Conservation (phyloP, 2,888 invertebrate species). For the Epistrophe eligans region DNA sequence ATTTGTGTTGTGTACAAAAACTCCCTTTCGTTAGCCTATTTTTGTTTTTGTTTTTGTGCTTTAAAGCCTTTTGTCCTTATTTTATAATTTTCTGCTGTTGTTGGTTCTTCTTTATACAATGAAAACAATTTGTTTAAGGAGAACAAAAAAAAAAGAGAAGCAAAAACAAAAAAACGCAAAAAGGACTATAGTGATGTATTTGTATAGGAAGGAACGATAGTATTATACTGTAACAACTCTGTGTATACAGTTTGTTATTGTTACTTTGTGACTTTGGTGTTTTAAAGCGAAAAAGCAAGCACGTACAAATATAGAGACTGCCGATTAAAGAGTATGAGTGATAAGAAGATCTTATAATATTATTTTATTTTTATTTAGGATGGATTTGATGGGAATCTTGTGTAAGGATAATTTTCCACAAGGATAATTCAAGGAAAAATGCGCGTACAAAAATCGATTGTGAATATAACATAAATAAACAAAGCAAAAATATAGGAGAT, state of each 20-base stretch:
- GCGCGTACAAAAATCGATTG: constrained; percentile 70
- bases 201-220: neutral
- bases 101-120: constrained; percentile 58
- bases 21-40: constrained; percentile 51
- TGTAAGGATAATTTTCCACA: constrained; percentile 72
- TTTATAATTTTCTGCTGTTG: constrained; percentile 62
- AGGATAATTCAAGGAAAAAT: constrained; percentile 72
- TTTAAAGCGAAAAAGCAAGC: constrained; percentile 1
- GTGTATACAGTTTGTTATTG: neutral
- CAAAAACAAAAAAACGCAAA: constrained; percentile 17
- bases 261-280: constrained; percentile 33
- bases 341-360: constrained; percentile 27
- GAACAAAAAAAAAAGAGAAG: constrained; percentile 5
- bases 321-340: constrained; percentile 24
- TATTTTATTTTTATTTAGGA: neutral
- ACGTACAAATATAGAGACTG: neutral
- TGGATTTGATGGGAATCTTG: constrained; percentile 32
- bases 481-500: neutral
- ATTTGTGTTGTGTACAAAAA: constrained; percentile 26
- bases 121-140: constrained; percentile 59
- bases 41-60: neutral
- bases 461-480: constrained; percentile 39
- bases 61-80: constrained; percentile 59
- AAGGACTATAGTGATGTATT: constrained; percentile 18
- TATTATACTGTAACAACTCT: neutral